Percentiles rank a stretch among this genome's conserved stretches.
Evolutionary conservation across 2,888 invertebrate genomes (phyloP).

Genomic region (Brachylomia viminalis): DNA sequence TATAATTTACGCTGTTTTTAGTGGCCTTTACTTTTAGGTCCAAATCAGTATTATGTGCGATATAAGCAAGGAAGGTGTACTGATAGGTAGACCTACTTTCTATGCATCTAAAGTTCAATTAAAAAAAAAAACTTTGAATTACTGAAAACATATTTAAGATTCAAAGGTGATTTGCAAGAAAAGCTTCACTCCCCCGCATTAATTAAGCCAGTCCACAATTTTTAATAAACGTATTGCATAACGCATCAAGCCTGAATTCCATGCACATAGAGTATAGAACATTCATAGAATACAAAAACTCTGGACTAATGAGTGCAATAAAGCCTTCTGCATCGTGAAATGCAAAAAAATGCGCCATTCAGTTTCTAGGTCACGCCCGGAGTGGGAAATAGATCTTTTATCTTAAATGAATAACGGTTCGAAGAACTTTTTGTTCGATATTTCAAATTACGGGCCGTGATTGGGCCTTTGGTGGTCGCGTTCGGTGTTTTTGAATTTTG

Average conservation of each 20-base stretch:
- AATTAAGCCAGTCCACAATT: conserved; percentile 52
- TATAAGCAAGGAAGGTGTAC: background rate
- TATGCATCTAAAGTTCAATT: background rate
- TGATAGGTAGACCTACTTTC: no score
- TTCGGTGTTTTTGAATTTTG: conserved; percentile 48
- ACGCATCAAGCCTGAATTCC: conserved; percentile 55
- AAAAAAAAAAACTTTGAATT: background rate
- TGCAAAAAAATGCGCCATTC: conserved; percentile 77
- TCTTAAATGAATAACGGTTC: conserved; percentile 76
- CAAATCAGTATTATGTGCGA: no score
- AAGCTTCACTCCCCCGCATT: conserved; percentile 11
- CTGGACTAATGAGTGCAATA: conserved; percentile 80
- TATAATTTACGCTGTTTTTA: background rate
- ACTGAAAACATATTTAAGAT: conserved; percentile 11
- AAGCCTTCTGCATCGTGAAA: conserved; percentile 70
- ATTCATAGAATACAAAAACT: conserved; percentile 66
- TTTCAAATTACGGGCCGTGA: conserved; percentile 69
- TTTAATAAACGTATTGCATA: conserved; percentile 52
- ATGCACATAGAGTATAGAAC: conserved; percentile 73
- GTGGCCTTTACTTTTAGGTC: background rate
- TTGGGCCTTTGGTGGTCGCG: conserved; percentile 54
- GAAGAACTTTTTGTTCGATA: conserved; percentile 72
- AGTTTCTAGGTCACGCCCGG: conserved; percentile 77
- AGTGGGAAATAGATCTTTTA: conserved; percentile 71
- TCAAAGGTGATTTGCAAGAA: conserved; percentile 21